Evolutionary conservation across 2,888 invertebrate species (phyloP), one percentile per base, ranked within the genome.

Genomic region (Ormia ochracea): DNA sequence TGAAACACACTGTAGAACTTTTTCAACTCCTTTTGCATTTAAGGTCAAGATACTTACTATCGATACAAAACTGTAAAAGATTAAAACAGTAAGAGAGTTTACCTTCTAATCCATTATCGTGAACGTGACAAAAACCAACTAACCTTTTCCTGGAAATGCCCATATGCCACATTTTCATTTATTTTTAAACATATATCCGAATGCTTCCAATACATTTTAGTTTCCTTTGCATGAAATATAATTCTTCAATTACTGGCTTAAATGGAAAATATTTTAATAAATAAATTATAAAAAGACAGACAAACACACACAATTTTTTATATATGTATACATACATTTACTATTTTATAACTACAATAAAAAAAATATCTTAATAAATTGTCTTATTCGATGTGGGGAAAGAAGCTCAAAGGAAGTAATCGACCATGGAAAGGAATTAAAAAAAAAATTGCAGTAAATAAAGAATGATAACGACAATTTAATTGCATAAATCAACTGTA

Each of bases 401-500:
- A 45, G n/a, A 33, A 31, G 19, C 31, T 2, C 0, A 5, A 10
- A 5, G 33, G 23, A 5, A 6, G 14, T 38, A 7, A 33, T 54
- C 33, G 17, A 19, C 19, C 10, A 12, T 31, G 4, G 4, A 10
- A 33, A 58, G 45, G 3, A 28, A 17, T 31, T 21, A 12, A 9
- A 12, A 43, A 31, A 23, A 45, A 43, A 26, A 9, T 0, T 5
- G 10, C 1, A 14, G n/a, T 38, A 65, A 50, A 36, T 21, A 52
- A 43, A 45, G 58, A 58, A 63, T 59, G 66, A 66, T 59, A 74
- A 66, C 48, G 66, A 74, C 74, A 54, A 66, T 52, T 74, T 74
- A 74, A 74, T 74, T 65, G 65, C 65, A 48, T 50, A 66, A 56
- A 66, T 74, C 74, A 74, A 74, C 56, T 58, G 56, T 74, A 56